Evolutionary conservation across 2,113 vertebrate species (phyloP), one percentile per base, ranked within the genome.

Genomic region (Sakesphorus luctuosus): DNA sequence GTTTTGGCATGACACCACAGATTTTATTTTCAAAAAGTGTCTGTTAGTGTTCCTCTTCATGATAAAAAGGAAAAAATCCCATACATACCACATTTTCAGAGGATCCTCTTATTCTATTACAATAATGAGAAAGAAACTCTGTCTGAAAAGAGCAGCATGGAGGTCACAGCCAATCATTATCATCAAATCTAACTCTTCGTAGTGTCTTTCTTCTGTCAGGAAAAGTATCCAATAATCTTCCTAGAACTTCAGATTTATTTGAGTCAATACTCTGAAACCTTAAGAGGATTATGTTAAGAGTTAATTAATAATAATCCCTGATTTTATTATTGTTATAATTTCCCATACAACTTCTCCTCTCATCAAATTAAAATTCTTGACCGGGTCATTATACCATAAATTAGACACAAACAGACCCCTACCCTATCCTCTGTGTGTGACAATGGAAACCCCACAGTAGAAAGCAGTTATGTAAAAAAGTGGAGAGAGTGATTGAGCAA

Each of bases 11-110:
- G 62, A 87, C 55, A 87, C 38, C 21, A 6, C 10, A 16, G 26
- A 49, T 89, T 97, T 93, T 75, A 84, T 88, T 87, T 84, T 88
- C 58, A 73, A 69, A 15, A 77, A 74, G 59, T 28, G 21, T 74
- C 49, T 85, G 61, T 84, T 68, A 56, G 28, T 21, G 24, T 44
- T 67, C 44, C 33, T 59, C 74, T 89, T 92, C 26, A 68, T 4
- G 7, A 87, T 29, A 4, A 59, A 62, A 58, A 72, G 4, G 59
- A 62, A 73, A 55, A 17, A 67, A 18, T 6, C 10, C 65, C 12
- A 50, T 3, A 18, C n/a, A 68, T 2, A 16, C 3, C 6, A 9
- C 46, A 67, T 43, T 94, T 95, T 87, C 52, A 86, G 72, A 93
- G 58, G 61, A 69, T 14, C 33, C 35, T 88, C 35, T 86, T 90